A percentile compares a stretch with the other conserved stretches of the same genome.
These are phyloP conservation scores for Spicauda simplicius DNA, from an alignment of 2,888 invertebrate genomes.

Conservation along the genomic window DNA sequence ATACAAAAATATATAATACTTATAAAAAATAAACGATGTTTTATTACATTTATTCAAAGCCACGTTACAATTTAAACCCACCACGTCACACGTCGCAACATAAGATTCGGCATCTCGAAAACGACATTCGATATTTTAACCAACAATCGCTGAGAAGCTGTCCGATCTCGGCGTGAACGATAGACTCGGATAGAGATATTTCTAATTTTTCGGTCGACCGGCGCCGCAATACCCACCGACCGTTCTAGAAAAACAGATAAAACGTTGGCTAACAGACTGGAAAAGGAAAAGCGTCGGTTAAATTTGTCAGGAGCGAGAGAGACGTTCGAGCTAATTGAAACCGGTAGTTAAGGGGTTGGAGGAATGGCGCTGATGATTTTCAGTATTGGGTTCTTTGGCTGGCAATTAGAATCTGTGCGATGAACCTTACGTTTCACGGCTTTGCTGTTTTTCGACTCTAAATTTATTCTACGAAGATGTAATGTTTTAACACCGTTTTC, in stretches of 20 bases:
- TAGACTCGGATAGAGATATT: slow-evolving; percentile 70
- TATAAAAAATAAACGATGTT: no score
- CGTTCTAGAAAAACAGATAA: slow-evolving; percentile 67
- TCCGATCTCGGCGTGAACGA: slow-evolving; percentile 52
- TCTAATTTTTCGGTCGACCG: slow-evolving; percentile 78
- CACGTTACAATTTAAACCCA: no score
- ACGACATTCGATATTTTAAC: slow-evolving; percentile 38
- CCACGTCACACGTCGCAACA: not conserved
- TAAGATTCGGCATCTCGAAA: not conserved
- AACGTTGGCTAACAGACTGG: slow-evolving; percentile 65
- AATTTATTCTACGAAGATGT: no score
- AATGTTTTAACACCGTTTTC: no score
- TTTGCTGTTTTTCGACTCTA: no score
- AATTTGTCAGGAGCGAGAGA: slow-evolving; percentile 52
- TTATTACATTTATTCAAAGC: no score
- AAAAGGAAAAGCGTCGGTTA: slow-evolving; percentile 57
- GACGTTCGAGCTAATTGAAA: slow-evolving; percentile 46
- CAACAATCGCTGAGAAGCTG: slow-evolving; percentile 42
- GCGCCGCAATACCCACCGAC: slow-evolving; percentile 56
- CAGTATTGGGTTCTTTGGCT: slow-evolving; percentile 13
- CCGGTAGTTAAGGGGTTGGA: slow-evolving; percentile 25
- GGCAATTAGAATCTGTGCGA: slow-evolving; percentile 15
- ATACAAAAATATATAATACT: no score
- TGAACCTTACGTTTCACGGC: not conserved
- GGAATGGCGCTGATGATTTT: slow-evolving; percentile 11